Evolutionary conservation across 2,797 vertebrate species (phyloP).

Genomic region (Eupleurogrammus muticus): DNA sequence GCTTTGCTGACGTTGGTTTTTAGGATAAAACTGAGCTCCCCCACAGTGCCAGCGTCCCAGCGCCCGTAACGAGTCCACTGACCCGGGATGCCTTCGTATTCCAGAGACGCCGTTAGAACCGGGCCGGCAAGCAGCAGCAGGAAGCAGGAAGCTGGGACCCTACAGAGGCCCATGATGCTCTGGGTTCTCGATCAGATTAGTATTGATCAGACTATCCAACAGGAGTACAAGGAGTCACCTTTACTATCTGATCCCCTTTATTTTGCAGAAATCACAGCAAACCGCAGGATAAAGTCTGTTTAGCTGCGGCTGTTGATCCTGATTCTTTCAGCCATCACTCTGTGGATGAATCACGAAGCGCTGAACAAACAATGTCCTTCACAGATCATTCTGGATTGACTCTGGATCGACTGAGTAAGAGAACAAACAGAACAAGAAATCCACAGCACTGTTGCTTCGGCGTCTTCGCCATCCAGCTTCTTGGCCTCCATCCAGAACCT

Average conservation of each 20-base stretch:
- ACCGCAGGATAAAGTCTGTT: slow-evolving; percentile 49
- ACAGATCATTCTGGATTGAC: slow-evolving; percentile 65
- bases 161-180: too few species aligned
- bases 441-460: slow-evolving; percentile 71
- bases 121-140: slow-evolving; percentile 67
- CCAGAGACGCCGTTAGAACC: slow-evolving; percentile 78
- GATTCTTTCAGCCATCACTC: slow-evolving; percentile 79
- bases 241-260: slow-evolving; percentile 32
- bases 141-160: slow-evolving; percentile 15
- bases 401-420: slow-evolving; percentile 62
- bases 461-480: slow-evolving; percentile 79
- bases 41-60: slow-evolving; percentile 88
- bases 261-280: slow-evolving; percentile 36
- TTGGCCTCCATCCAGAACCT: slow-evolving; percentile 75
- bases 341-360: slow-evolving; percentile 62
- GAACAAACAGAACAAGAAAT: slow-evolving; percentile 68
- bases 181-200: too few species aligned
- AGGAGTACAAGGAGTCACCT: too few species aligned
- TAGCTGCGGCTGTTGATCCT: slow-evolving; percentile 75
- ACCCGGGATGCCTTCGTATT: slow-evolving; percentile 92
- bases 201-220: too few species aligned
- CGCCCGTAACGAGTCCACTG: slow-evolving; percentile 96
- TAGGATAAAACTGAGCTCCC: slow-evolving; percentile 92
- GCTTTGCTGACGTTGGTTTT: slow-evolving; percentile 91
- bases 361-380: slow-evolving; percentile 57